Evolutionary conservation across 2,888 invertebrate species (phyloP), one percentile per base, ranked within the genome.

Genomic region (Panzeria rudis): DNA sequence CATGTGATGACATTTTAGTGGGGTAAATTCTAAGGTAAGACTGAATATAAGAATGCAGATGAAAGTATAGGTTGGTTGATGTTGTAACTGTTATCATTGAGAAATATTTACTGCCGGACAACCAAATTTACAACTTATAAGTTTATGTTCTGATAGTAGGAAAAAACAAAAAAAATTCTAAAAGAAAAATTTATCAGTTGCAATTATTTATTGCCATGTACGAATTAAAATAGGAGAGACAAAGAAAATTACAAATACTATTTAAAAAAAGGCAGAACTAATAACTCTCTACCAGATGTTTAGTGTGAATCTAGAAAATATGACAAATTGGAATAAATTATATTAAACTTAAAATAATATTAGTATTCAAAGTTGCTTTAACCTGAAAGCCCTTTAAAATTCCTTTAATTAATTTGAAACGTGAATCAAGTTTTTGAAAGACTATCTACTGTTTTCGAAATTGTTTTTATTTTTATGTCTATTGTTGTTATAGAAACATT

Each of bases 1-100:
- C 81, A 78, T 69, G 73, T 84, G 72, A 81, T 77, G 81, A 77
- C 76, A 77, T 77, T 54, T 56, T 25, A 35, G 56, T 73, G 38
- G 77, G 77, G 77, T 81, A 73, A 81, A 62, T 73, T 77, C 47
- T 69, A 77, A 66, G 59, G 76, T 68, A 62, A 73, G 3, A 23
- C 20, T n/a, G 1, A 6, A 11, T 32, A 62, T 32, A 61, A 72
- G 15, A 44, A 47, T n/a, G 20, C 47, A 64, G 32, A 62, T 35
- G 15, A 41, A 13, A 25, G 44, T 52, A 13, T 23, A 23, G 0
- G 54, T 7, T 3, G 13, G 7, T 20, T 17, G 8, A 8, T 35
- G 20, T 47, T 66, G 13, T 32, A 20, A 41, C 3, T 47, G 5
- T 66, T 32, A 32, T 17, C n/a, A 41, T 41, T 54, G 38, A 47